Percentiles rank a stretch among this genome's conserved stretches.
Evolutionary conservation across 2,888 invertebrate species (phyloP).

Genomic region (Cheilosia vernalis): DNA sequence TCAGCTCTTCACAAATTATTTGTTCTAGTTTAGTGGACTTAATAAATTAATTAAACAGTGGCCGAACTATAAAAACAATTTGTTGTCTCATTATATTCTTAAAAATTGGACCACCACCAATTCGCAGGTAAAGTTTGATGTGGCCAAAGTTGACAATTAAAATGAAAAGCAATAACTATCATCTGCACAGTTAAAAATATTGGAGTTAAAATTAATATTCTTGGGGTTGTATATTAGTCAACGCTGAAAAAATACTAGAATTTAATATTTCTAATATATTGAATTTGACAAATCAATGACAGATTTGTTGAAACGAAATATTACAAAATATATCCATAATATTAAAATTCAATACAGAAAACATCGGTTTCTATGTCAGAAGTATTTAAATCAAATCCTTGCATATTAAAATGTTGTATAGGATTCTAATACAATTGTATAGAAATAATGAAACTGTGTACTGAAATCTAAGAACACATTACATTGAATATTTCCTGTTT

Average conservation of each 20-base stretch:
- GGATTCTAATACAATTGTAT: neutral
- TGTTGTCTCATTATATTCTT: constrained; percentile 30
- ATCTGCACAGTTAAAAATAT: no score
- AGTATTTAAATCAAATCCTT: neutral
- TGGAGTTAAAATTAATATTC: no score
- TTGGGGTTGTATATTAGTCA: neutral
- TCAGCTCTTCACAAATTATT: constrained; percentile 25
- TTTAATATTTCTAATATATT: neutral
- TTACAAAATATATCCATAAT: no score
- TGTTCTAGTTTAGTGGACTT: constrained; percentile 8
- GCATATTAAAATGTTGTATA: neutral
- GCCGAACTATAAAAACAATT: constrained; percentile 29
- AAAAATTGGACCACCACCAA: constrained; percentile 15
- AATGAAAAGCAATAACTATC: constrained; percentile 46
- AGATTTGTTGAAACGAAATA: neutral
- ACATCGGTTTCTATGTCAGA: neutral
- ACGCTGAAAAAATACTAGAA: neutral
- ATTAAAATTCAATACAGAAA: neutral
- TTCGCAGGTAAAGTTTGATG: constrained; percentile 31
- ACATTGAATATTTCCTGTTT: no score
- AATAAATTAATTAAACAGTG: constrained; percentile 9
- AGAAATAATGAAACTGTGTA: no score
- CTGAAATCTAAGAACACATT: no score
- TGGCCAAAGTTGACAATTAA: constrained; percentile 19
- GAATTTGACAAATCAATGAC: neutral